Evolutionary conservation across 2,113 vertebrate genomes (phyloP).

Genomic region (Datnioides undecimradiatus): DNA sequence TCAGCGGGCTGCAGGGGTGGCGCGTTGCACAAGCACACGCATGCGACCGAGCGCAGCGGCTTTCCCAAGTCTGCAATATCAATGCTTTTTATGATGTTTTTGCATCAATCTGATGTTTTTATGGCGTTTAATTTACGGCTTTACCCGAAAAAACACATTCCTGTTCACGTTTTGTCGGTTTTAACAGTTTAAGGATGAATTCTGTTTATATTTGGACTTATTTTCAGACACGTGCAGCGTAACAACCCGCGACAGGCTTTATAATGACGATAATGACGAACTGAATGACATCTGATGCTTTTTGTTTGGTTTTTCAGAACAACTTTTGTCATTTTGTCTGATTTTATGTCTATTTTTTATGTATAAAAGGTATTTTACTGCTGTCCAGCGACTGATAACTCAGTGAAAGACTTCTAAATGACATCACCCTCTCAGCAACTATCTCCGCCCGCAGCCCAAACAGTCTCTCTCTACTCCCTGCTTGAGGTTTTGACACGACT

Average conservation of each 20-base stretch:
- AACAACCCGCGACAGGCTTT: neutral
- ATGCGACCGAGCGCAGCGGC: slow-evolving; percentile 5
- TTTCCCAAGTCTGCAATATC: slow-evolving; percentile 9
- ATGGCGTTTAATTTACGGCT: neutral
- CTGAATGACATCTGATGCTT: neutral
- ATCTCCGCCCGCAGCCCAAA: neutral
- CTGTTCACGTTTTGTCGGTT: too few species aligned
- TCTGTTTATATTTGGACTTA: too few species aligned
- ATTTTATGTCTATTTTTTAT: neutral
- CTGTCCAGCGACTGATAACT: neutral
- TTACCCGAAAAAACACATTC: neutral
- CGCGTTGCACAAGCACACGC: slow-evolving; percentile 28
- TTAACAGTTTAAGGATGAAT: too few species aligned
- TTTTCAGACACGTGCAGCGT: too few species aligned
- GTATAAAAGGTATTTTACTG: neutral
- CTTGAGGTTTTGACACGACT: slow-evolving; percentile 2
- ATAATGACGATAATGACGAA: neutral
- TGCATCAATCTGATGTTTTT: neutral
- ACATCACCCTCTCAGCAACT: slow-evolving; percentile 2
- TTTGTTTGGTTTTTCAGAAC: neutral
- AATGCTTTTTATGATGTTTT: neutral
- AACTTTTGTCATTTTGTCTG: neutral
- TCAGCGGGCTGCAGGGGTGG: slow-evolving; percentile 45
- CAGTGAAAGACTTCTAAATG: neutral
- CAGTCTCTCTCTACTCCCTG: neutral